Evolutionary conservation across 92 coral and sea anemone species (phyloP), one percentile per base, ranked within the genome.

Genomic region (Desmophyllum pertusum): DNA sequence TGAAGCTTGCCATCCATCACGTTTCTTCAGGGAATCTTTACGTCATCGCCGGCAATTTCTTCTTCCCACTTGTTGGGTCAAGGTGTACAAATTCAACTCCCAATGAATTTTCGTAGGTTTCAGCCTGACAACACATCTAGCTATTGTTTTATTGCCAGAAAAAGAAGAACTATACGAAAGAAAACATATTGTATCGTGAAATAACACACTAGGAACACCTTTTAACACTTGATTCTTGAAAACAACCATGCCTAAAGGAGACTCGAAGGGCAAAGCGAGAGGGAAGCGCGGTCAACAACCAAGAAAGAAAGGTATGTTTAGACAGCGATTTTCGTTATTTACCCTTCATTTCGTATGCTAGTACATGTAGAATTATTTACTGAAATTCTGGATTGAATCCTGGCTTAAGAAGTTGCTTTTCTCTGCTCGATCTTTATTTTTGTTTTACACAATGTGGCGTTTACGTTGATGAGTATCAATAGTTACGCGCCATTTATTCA

Each of bases 21-120:
- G 86, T 82, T 81, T 81, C 33, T 38, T 35, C 29, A 70, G 21
- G n/a, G 71, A 62, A 82, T 82, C 86, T 82, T 72, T 82, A 82
- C 86, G 86, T 82, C 86, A 82, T 72, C 86, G 79, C 86, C 87
- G 87, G 87, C 70, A 83, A 88, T 89, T 81, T 79, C 80, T 71
- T 86, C 83, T 91, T 92, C 95, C 99, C 99, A 94, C 93, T 94
- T 89, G 98, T 85, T 94, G 99, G 98, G 99, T 89, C 73, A 93
- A 79, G 92, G 83, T 89, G 92, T 48, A 70, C 85, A 42, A 76
- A 66, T 38, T 84, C 81, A 30, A 45, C 84, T 94, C 84, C 95
- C 93, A 88, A 94, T 94, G 98, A 92, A 88, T 91, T 92, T 91
- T 87, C 93, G 75, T 84, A 89, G 87, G 88, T 78, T 77, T 43